These are phyloP conservation scores for Leptogaster cylindrica DNA, from an alignment of 2,888 invertebrate species.

Conservation along the genomic window DNA sequence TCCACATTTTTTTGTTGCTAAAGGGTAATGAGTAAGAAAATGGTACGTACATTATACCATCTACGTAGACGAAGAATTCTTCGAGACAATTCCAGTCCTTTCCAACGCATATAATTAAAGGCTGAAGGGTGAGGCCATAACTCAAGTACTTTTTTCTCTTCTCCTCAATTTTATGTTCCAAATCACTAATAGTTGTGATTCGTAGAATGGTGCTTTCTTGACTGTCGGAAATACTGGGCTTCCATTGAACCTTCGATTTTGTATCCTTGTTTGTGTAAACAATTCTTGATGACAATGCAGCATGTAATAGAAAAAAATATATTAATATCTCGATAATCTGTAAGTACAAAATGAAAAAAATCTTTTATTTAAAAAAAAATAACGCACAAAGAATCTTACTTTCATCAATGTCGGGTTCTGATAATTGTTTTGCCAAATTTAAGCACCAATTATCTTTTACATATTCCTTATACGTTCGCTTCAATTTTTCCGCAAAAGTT, in stretches of 20 bases:
- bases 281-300: background rate
- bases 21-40: too few relatives aligned
- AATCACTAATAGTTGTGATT: slow-evolving; percentile 45
- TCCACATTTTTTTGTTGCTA: too few relatives aligned
- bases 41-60: too few relatives aligned
- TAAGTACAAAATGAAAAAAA: too few relatives aligned
- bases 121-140: slow-evolving; percentile 47
- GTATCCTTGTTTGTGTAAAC: background rate
- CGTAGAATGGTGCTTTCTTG: slow-evolving; percentile 44
- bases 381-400: too few relatives aligned
- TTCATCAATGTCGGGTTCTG: too few relatives aligned
- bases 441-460: background rate
- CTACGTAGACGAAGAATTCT: slow-evolving; percentile 46
- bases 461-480: background rate
- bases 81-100: slow-evolving; percentile 28
- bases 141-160: slow-evolving; percentile 46
- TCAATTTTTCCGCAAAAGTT: background rate
- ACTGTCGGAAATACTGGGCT: background rate
- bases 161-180: slow-evolving; percentile 45
- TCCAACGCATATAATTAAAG: slow-evolving; percentile 47
- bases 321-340: background rate
- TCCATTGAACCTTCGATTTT: background rate
- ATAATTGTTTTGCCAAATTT: too few relatives aligned
- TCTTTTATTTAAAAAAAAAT: too few relatives aligned
- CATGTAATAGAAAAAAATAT: background rate